Base-by-base conservation (phyloP, 1,140 invertebrate species). In the Penaeus indicus region DNA sequence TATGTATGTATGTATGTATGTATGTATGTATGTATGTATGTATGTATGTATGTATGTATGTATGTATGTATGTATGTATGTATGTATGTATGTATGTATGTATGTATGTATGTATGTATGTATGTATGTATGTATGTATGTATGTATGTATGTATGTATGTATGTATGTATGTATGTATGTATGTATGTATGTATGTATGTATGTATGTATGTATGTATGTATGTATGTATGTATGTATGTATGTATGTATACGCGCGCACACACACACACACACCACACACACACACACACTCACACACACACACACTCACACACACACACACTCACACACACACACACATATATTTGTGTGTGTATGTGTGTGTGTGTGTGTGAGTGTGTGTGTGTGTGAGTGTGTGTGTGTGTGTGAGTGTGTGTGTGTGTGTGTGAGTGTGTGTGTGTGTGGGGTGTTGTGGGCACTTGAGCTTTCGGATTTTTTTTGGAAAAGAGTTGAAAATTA, bases 371-470 rank as follows among this genome's bases (percentile, higher is more conserved):
- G 27, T 62, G 18, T n/a, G 42, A 32, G n/a, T 82, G 21, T n/a
- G 27, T 82, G n/a, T 27, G 27, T 27, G 21, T 63, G 16, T 82
- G 21, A 8, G 21, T 82, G 21, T 22, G 21, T 82, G 21, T 82
- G 27, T 79, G 54, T 79, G 54, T 69, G 25, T 67, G 25, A 69
- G 62, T 84, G 62, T 67, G 62, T 84, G 62, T 84, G 82, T 84
- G 62, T 84, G 62, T 84, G 62, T 84, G 82, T 84, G 82, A 1
- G 5, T 38, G 38, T 38, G 5, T 38, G 5, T 38, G 38, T 38
- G 38, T 38, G 5, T 38, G 5, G n/a, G n/a, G n/a, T n/a, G n/a
- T n/a, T n/a, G n/a, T n/a, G n/a, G n/a, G n/a, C n/a, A n/a, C n/a
- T n/a, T n/a, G n/a, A n/a, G n/a, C n/a, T n/a, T n/a, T n/a, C n/a